Percentiles rank a stretch among this genome's conserved stretches.
phyloP scores from a whole-genome alignment of 2,888 invertebrate species.

The Amphipyra berbera region DNA sequence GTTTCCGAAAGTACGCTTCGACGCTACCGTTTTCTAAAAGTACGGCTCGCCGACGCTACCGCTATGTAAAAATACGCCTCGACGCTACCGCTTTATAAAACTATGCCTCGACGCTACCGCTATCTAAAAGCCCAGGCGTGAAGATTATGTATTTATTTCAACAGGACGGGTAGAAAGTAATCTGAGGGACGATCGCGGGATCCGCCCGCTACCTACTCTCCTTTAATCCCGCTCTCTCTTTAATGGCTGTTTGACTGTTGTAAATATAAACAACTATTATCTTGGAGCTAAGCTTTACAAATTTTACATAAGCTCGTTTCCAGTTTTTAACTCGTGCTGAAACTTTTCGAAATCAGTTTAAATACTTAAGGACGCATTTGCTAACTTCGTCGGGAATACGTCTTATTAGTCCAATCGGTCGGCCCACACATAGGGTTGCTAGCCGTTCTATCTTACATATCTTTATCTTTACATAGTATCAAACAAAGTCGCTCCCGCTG shows the following conservation, averaged over 20 bases:
- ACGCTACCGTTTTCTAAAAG: too few relatives aligned
- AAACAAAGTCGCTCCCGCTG: too few relatives aligned
- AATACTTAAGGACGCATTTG: too few relatives aligned
- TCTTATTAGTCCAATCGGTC: too few relatives aligned
- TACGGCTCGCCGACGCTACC: too few relatives aligned
- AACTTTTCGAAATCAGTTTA: background rate
- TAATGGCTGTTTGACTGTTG: constrained; percentile 36
- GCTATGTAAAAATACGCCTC: too few relatives aligned
- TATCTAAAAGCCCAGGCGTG: constrained; percentile 12
- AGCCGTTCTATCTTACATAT: too few relatives aligned
- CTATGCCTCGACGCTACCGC: too few relatives aligned
- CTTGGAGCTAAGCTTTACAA: constrained; percentile 11
- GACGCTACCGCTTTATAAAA: too few relatives aligned
- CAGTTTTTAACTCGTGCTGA: background rate
- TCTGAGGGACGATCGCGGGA: constrained; percentile 28
- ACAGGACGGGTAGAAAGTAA: constrained; percentile 25
- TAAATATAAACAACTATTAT: constrained; percentile 42
- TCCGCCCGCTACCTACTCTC: constrained; percentile 15
- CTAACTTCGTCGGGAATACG: too few relatives aligned
- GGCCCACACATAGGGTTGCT: too few relatives aligned
- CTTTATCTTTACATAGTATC: too few relatives aligned
- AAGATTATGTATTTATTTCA: constrained; percentile 35
- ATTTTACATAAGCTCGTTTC: constrained; percentile 13
- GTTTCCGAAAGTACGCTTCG: background rate
- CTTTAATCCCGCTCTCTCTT: constrained; percentile 35